Evolutionary conservation across 2,797 vertebrate genomes (phyloP).

Genomic region (Spondyliosoma cantharus): DNA sequence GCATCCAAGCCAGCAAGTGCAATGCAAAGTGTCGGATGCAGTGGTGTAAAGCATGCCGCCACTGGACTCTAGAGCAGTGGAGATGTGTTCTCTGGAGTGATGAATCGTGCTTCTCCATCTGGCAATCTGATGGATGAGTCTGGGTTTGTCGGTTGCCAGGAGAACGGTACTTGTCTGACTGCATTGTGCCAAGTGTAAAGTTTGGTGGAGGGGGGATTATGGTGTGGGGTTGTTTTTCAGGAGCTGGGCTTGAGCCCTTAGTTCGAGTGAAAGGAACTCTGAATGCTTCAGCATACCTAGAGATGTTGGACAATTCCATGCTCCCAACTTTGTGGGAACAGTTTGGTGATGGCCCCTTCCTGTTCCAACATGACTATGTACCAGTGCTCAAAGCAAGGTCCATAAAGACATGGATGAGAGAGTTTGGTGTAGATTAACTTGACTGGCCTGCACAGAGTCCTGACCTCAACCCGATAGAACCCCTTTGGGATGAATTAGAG

Average conservation of each 20-base stretch:
- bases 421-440: no score
- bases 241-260: not conserved
- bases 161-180: not conserved
- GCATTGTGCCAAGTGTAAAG: conserved; percentile 3
- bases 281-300: no score
- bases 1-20: not conserved
- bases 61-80: not conserved
- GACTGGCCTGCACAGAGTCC: no score
- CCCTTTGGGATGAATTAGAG: no score
- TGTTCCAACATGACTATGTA: no score
- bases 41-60: not conserved
- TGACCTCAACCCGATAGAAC: no score
- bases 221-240: not conserved
- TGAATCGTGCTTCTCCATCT: not conserved
- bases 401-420: no score
- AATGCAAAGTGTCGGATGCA: not conserved
- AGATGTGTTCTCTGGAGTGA: not conserved
- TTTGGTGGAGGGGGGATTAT: not conserved
- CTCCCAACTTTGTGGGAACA: no score
- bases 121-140: not conserved
- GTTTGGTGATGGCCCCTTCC: no score
- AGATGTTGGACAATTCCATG: no score
- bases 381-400: no score
- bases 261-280: not conserved
- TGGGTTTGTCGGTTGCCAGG: not conserved